Percentiles rank a stretch among this genome's conserved stretches.
Evolutionary conservation across 2,797 vertebrate species (phyloP).

Genomic region (Enteromius fasciolatus): DNA sequence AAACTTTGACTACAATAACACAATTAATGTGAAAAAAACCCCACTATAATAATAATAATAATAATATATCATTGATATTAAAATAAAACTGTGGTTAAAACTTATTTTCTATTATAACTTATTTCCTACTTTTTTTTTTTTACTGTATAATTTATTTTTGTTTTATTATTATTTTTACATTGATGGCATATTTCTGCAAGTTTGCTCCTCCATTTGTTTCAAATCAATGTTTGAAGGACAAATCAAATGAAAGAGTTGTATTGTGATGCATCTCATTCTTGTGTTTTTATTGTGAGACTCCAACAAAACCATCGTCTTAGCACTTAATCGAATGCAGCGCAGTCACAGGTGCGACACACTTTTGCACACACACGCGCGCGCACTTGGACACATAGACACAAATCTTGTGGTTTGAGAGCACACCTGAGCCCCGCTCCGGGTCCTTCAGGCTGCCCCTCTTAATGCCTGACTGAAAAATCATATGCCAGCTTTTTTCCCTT

Average conservation of each 20-base stretch:
- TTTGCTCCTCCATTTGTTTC: background rate
- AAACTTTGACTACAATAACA: background rate
- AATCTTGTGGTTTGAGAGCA: constrained; percentile 54
- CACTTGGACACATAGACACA: constrained; percentile 20
- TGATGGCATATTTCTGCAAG: background rate
- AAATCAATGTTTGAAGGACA: background rate
- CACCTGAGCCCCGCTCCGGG: constrained; percentile 45
- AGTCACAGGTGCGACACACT: constrained; percentile 45
- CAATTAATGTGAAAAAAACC: background rate
- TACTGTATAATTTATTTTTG: background rate
- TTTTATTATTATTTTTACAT: background rate
- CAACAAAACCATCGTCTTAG: constrained; percentile 24
- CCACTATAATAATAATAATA: background rate
- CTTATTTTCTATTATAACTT: too few species aligned
- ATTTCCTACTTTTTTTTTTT: too few species aligned
- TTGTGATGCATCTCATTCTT: background rate
- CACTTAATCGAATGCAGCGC: background rate
- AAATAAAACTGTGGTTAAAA: background rate
- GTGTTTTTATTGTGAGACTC: background rate
- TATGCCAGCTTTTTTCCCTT: background rate
- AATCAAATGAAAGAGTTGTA: background rate
- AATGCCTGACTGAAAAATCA: constrained; percentile 47
- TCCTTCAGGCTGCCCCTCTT: constrained; percentile 25
- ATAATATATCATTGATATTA: background rate
- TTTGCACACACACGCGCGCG: constrained; percentile 2